Evolutionary conservation across 2,797 vertebrate species (phyloP), one percentile per base, ranked within the genome.

Genomic region (Sphenopsis melanotis): DNA sequence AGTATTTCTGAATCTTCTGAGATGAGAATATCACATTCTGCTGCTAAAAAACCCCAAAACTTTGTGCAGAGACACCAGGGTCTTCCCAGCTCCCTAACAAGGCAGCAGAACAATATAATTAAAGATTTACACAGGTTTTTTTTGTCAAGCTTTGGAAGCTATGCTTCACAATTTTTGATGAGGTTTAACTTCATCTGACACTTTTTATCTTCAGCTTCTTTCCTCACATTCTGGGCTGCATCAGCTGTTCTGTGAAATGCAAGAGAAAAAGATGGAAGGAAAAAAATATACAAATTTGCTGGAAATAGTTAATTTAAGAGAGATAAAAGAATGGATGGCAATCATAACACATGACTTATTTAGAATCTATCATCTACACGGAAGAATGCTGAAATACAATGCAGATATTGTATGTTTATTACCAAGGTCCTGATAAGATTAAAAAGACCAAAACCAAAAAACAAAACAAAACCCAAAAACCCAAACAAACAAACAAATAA

Each of bases 311-410:
- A 3, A 23, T 79, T 65, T 61, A 52, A 37, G 12, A 56, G 20
- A 10, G 16, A 27, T 11, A 39, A 63, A 88, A 47, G 5, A 63
- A 55, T 37, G 5, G 6, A 47, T 52, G 47, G 12, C 8, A 64
- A 11, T 65, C 13, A 39, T 37, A 65, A 76, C 29, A 3, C 0
- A 0, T 34, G 2, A 50, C 3, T 69, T 49, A 29, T n/a, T 87
- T 79, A 55, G 21, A 42, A 70, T 34, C 8, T 32, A 15, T 42
- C 24, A 47, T 41, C 16, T 46, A 50, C 12, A 87, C 15, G 32
- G 55, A 59, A 39, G 9, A 36, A 4, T 65, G 8, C 3, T 50
- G 36, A 82, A 91, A 87, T 55, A 18, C 1, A 61, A 15, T 19
- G 9, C 3, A 65, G 17, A 14, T 21, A 47, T 15, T 22, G 2